A percentile compares a stretch with the other conserved stretches of the same genome.
Conservation (phyloP, 30 jellyfish, hydroid and myxozoan species). For the Clytia hemisphaerica region DNA sequence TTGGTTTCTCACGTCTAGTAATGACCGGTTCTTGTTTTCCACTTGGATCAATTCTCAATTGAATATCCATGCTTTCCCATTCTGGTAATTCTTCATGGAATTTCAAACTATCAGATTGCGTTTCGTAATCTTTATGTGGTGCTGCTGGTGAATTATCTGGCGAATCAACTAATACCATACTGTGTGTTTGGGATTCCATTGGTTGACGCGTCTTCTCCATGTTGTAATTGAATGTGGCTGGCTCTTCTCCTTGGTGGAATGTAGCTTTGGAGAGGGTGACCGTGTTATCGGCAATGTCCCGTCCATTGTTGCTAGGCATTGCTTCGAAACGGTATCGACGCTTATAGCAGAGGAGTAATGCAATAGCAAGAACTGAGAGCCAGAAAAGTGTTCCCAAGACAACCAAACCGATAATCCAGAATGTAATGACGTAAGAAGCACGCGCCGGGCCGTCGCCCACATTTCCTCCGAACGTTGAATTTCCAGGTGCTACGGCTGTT, state of each 20-base stretch:
- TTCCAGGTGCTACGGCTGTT: no score
- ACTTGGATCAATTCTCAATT: slow-evolving; percentile 81
- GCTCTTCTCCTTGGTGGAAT: slow-evolving; percentile 1
- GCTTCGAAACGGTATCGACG: slow-evolving; percentile 67
- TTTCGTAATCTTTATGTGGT: slow-evolving; percentile 61
- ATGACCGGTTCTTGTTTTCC: slow-evolving; percentile 93
- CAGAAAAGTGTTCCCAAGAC: slow-evolving; percentile 73
- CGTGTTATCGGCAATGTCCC: slow-evolving; percentile 49
- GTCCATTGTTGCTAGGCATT: slow-evolving; percentile 27
- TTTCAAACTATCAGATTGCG: slow-evolving; percentile 63
- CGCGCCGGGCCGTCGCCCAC: slow-evolving; percentile 49
- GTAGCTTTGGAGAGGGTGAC: not conserved
- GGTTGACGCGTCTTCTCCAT: not conserved
- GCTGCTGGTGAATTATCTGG: slow-evolving; percentile 28
- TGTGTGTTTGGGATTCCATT: slow-evolving; percentile 33
- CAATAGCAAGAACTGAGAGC: slow-evolving; percentile 83
- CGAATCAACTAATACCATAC: slow-evolving; percentile 36
- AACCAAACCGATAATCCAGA: slow-evolving; percentile 93
- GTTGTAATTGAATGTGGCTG: slow-evolving; percentile 3
- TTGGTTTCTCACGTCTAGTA: slow-evolving; percentile 41
- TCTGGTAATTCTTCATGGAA: slow-evolving; percentile 88
- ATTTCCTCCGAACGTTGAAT: no score
- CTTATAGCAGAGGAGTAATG: slow-evolving; percentile 82
- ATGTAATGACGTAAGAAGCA: slow-evolving; percentile 63
- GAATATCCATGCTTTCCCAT: slow-evolving; percentile 91